Conservation (phyloP, 2,797 vertebrate genomes). For the Knipowitschia caucasica region DNA sequence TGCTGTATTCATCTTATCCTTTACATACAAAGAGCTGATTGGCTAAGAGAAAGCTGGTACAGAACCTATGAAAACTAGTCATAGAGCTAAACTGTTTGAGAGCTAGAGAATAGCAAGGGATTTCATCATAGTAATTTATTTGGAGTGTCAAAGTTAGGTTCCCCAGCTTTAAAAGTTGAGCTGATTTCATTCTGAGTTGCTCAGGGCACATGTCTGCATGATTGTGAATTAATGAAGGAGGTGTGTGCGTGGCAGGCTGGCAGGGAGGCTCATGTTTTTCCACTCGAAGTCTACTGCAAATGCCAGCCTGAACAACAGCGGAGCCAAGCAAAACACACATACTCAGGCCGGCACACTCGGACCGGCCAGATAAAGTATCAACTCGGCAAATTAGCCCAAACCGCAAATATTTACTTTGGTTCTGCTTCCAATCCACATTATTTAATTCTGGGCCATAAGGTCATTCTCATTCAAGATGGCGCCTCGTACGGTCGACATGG, state of each 20-base stretch:
- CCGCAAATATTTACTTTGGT: slow-evolving; percentile 57
- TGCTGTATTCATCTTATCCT: no score
- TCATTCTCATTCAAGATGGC: no score
- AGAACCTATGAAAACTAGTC: no score
- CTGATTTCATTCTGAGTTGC: no score
- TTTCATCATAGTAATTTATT: no score
- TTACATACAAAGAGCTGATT: no score
- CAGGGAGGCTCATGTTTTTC: slow-evolving; percentile 52
- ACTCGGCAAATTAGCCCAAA: slow-evolving; percentile 56
- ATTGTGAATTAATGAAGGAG: slow-evolving; percentile 54
- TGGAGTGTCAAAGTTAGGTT: no score
- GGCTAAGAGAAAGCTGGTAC: no score
- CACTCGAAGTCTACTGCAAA: slow-evolving; percentile 46
- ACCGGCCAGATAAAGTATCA: slow-evolving; percentile 54
- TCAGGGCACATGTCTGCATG: slow-evolving; percentile 41
- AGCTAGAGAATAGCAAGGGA: no score
- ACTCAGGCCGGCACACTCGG: slow-evolving; percentile 25
- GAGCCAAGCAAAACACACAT: slow-evolving; percentile 52
- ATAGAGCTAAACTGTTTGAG: no score
- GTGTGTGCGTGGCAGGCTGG: slow-evolving; percentile 55
- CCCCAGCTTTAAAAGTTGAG: no score
- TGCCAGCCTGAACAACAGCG: slow-evolving; percentile 45
- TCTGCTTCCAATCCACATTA: slow-evolving; percentile 22
- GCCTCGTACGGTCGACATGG: no score
- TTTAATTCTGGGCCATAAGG: not conserved